Evolutionary conservation across 2,797 vertebrate genomes (phyloP), one percentile per base, ranked within the genome.

Genomic region (Anguilla marmorata): DNA sequence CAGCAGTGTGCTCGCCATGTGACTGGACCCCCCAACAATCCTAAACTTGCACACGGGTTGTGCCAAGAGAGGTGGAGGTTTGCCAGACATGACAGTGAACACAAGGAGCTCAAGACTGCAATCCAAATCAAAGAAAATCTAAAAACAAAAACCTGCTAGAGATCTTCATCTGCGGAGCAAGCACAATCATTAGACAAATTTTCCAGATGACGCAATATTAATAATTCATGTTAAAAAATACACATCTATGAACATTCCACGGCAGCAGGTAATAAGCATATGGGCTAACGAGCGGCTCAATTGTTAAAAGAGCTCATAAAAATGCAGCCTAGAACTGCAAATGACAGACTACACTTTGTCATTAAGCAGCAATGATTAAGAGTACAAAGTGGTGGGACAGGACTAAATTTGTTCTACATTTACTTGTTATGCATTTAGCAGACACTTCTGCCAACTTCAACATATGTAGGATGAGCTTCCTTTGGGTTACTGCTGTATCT

Each of bases 61-160:
- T 33, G 69, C 69, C 69, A 72, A 72, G 69, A 80, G 76, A 45
- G 76, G 19, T 21, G 33, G 76, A 80, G 76, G 33, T 48, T 80
- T 80, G 37, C 76, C 76, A 80, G 14, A n/a, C 19, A 24, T 48
- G 3, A 21, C 76, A 80, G 76, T 16, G 76, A 48, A 48, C 76
- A 45, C 41, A 16, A 48, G 16, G 45, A 80, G 45, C 76, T 21
- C 37, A 80, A 80, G 50, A 52, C 21, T 24, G 21, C 16, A 52
- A 9, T 83, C 80, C n/a, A 76, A 76, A 76, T 41, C 14, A 76
- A 16, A 76, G 30, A 14, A 76, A 72, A 41, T 41, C 69, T 69
- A 72, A 72, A 72, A 72, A 33, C 69, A 30, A 72, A 69, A 58
- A 21, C 24, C 63, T n/a, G 24, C 2, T 30, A 11, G 27, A 27